Evolutionary conservation across 2,888 invertebrate species (phyloP), one percentile per base, ranked within the genome.

Genomic region (Limnephilus lunatus): DNA sequence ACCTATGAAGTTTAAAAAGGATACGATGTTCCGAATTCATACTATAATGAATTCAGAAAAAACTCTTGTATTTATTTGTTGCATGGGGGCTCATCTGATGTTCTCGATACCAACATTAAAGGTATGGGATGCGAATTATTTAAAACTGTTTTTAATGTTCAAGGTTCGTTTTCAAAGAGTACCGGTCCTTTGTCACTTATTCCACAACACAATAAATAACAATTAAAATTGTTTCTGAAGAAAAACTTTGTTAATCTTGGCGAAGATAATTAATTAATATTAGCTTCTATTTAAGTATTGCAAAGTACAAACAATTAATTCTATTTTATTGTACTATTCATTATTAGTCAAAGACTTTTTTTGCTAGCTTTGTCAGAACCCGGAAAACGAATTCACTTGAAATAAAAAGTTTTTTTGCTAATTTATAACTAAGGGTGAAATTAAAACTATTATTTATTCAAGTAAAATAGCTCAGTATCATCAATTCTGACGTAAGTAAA

Each of bases 81-180:
- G 5, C 19, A 1, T 25, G 5, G 25, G n/a, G 68, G 68, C 25
- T 11, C 68, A 25, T 68, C 68, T 68, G 68, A 68, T n/a, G 68
- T 68, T n/a, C 9, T 68, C 68, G 25, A 68, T 68, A 68, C 9
- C 68, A n/a, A 68, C 7, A 9, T 35, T 83, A 19, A 83, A 35
- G 32, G 83, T 83, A 83, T 25, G 35, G 25, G 35, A 83, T 19
- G 83, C 35, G 19, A 83, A 83, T 35, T 83, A 83, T 35, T 83
- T n/a, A 83, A 83, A 32, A 83, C 68, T 68, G 68, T 25, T 68
- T 83, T 83, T 35, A 83, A 35, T 19, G 32, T 83, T 83, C 32
- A 35, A 83, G 83, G 83, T 35, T 35, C 35, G 25, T 83, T 83
- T 83, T 35, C 83, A 83, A 83, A 83, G 83, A 83, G 83, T 32